phyloP scores from a whole-genome alignment of 2,113 vertebrate genomes.

The Carlito syrichta region DNA sequence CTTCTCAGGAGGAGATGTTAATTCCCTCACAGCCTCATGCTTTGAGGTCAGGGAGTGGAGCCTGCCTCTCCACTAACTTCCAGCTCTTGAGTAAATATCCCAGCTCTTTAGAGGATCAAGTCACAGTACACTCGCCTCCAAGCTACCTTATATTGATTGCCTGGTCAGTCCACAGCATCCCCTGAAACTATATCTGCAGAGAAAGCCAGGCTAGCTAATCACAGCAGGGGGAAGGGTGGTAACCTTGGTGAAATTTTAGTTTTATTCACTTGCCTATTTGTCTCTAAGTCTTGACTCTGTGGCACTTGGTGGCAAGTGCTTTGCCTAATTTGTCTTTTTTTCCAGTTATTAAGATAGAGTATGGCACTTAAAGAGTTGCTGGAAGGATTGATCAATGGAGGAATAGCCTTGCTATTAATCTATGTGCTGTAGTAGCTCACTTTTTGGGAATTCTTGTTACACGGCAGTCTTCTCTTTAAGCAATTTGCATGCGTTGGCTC shows the following conservation, averaged over 20 bases:
- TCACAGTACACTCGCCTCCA: neutral
- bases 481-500: neutral
- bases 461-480: neutral
- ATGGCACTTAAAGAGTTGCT: neutral
- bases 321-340: neutral
- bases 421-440: neutral
- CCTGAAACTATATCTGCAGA: neutral
- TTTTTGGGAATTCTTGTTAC: neutral
- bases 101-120: neutral
- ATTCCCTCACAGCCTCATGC: neutral
- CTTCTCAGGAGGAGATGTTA: neutral
- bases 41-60: neutral
- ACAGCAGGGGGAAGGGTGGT: neutral
- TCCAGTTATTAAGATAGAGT: neutral
- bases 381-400: neutral
- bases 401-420: neutral
- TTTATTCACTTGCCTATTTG: neutral
- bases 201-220: neutral
- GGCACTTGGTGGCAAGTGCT: neutral
- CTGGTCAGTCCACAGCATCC: neutral
- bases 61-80: neutral
- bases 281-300: neutral
- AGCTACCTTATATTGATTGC: neutral
- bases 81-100: neutral
- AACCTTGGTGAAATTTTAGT: neutral